Conservation (phyloP, 2,797 vertebrate genomes). For the Sarcophilus harrisii region DNA sequence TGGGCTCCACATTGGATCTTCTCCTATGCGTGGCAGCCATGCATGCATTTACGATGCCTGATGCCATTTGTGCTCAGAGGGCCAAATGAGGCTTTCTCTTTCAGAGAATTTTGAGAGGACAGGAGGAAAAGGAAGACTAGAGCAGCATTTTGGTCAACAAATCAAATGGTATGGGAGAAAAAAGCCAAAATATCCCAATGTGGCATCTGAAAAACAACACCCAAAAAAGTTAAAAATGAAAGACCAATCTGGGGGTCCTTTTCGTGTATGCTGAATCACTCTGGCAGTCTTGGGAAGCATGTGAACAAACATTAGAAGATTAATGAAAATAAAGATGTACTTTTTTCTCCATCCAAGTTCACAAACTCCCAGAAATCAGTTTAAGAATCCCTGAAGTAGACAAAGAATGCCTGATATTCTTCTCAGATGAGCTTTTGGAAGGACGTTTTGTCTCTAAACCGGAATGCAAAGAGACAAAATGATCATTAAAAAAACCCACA, state of each 20-base stretch:
- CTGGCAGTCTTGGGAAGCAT: neutral
- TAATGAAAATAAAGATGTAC: neutral
- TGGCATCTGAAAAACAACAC: neutral
- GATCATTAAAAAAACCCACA: neutral
- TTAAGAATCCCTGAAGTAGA: neutral
- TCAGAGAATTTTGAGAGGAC: neutral
- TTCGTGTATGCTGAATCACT: neutral
- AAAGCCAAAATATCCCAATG: neutral
- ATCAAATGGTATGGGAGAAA: neutral
- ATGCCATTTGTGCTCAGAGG: neutral
- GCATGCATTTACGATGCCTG: neutral
- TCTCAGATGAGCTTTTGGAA: neutral
- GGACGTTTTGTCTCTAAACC: neutral
- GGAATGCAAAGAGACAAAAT: neutral
- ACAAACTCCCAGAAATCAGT: neutral
- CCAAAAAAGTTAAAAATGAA: neutral
- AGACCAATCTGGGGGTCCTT: neutral
- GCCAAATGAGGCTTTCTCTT: neutral
- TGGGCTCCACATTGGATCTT: neutral
- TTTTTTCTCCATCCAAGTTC: neutral
- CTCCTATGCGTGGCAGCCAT: neutral
- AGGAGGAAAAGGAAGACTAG: neutral
- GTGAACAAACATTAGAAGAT: neutral
- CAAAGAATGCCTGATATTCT: neutral
- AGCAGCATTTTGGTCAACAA: neutral